A percentile compares a stretch with the other conserved stretches of the same genome.
phyloP scores from a whole-genome alignment of 2,113 vertebrate genomes.

The Oriolus oriolus region DNA sequence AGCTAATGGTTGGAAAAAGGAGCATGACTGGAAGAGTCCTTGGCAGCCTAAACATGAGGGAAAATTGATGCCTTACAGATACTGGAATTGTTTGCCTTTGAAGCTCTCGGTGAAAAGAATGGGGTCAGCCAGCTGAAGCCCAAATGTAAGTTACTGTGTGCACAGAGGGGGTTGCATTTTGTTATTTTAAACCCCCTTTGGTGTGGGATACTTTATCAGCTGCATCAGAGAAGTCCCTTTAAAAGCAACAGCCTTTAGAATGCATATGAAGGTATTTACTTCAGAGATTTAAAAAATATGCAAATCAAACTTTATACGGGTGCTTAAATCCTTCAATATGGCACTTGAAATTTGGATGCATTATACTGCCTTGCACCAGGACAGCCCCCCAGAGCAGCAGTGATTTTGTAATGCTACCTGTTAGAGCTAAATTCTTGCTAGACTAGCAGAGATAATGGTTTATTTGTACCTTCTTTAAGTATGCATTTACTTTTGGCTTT shows the following conservation, averaged over 20 bases:
- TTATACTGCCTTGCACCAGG: background rate
- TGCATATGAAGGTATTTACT: background rate
- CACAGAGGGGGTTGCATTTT: background rate
- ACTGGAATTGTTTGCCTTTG: background rate
- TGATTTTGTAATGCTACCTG: background rate
- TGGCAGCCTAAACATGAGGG: background rate
- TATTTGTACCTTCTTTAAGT: background rate
- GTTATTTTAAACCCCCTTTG: background rate
- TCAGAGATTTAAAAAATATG: background rate
- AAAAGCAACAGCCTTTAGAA: background rate
- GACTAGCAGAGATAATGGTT: background rate
- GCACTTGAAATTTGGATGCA: background rate
- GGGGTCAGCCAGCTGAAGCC: background rate
- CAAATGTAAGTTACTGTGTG: background rate
- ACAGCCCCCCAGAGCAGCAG: background rate
- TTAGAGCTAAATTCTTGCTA: background rate
- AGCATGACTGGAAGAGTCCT: background rate
- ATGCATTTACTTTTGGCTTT: background rate
- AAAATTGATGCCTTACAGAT: background rate
- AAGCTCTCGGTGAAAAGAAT: background rate
- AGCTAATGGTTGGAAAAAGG: background rate
- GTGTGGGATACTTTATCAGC: fast-evolving
- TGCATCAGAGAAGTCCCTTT: background rate
- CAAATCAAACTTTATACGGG: background rate
- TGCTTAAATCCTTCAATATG: background rate